phyloP scores from a whole-genome alignment of 2,888 invertebrate species.

The Patella caerulea region DNA sequence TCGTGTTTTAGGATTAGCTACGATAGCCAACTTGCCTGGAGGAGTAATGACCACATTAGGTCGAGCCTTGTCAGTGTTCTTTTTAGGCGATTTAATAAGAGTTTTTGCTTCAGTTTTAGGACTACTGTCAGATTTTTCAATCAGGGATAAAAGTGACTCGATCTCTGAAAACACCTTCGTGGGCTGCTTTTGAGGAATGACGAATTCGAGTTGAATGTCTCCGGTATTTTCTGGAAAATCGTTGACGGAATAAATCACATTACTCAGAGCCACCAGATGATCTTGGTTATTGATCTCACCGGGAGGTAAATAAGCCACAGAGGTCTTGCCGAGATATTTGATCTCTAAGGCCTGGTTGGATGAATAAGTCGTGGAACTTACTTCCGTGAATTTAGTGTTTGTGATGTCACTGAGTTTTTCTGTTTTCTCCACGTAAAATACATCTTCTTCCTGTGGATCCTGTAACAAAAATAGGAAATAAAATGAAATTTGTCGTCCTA shows the following conservation, averaged over 20 bases:
- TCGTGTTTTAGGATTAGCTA: not conserved
- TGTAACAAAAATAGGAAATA: no score
- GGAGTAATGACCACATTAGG: not conserved
- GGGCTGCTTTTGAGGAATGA: not conserved
- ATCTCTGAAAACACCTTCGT: not conserved
- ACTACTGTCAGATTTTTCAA: no score
- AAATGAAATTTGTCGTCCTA: no score
- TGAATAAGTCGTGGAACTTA: not conserved
- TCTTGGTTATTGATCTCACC: not conserved
- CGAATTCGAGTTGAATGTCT: not conserved
- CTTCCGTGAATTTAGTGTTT: not conserved
- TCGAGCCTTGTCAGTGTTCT: not conserved
- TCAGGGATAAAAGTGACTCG: no score
- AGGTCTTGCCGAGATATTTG: not conserved
- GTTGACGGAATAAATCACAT: not conserved
- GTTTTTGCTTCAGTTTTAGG: no score
- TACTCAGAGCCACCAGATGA: not conserved
- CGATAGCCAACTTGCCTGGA: not conserved
- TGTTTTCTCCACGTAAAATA: not conserved
- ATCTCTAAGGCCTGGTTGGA: not conserved
- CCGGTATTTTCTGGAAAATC: not conserved
- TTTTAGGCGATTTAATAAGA: not conserved
- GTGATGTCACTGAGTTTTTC: not conserved
- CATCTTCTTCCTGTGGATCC: not conserved
- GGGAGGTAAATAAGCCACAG: not conserved